phyloP scores from a whole-genome alignment of 2,888 invertebrate genomes.

The Trilocha varians region DNA sequence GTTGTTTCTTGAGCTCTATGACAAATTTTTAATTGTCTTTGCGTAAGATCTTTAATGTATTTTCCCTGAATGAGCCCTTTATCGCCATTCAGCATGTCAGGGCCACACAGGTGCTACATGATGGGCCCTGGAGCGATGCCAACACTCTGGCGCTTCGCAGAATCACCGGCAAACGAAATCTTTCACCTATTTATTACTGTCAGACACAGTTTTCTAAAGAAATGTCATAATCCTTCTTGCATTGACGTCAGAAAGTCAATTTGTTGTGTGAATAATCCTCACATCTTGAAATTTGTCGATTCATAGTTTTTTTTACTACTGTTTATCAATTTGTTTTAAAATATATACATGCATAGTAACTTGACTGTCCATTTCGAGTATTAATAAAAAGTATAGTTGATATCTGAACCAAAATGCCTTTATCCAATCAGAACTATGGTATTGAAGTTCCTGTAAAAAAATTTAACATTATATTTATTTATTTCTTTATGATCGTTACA shows the following conservation, averaged over 20 bases:
- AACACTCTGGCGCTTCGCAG: constrained; percentile 33
- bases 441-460: no score
- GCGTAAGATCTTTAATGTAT: neutral
- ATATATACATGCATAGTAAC: no score
- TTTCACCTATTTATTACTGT: constrained; percentile 2
- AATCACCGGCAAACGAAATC: constrained; percentile 14
- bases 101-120: constrained; percentile 2
- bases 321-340: no score
- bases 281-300: neutral
- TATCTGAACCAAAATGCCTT: no score
- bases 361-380: no score
- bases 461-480: no score
- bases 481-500: no score
- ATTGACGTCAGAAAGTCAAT: constrained; percentile 4
- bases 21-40: no score
- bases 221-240: constrained; percentile 1
- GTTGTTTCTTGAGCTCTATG: no score
- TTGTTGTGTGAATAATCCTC: neutral
- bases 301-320: no score
- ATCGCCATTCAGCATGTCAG: constrained; percentile 16
- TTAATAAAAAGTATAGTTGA: no score
- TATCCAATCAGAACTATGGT: no score
- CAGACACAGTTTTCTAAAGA: constrained; percentile 1
- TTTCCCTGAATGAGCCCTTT: constrained; percentile 2
- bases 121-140: constrained; percentile 33